A percentile compares a stretch with the other conserved stretches of the same genome.
phyloP scores from a whole-genome alignment of 2,797 vertebrate species.

The Diplodus sargus region DNA sequence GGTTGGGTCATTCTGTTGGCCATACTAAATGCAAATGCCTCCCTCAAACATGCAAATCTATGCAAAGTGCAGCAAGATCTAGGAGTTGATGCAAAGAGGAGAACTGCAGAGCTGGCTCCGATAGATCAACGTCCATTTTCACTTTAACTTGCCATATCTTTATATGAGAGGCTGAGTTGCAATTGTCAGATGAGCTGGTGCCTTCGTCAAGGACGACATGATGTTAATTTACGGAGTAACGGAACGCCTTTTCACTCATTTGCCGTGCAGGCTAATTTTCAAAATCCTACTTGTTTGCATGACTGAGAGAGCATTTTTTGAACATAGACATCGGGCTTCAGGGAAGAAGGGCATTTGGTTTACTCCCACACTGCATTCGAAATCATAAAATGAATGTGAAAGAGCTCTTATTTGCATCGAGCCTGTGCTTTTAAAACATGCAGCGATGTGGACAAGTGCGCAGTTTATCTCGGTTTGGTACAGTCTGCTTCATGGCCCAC shows the following conservation, averaged over 20 bases:
- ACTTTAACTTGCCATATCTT: slow-evolving; percentile 10
- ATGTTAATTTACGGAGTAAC: slow-evolving; percentile 17
- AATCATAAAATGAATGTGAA: slow-evolving; percentile 45
- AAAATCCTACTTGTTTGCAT: slow-evolving; percentile 60
- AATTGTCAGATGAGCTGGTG: neutral
- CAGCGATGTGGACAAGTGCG: slow-evolving; percentile 40
- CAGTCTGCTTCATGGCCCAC: slow-evolving; percentile 9
- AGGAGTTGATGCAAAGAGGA: slow-evolving; percentile 14
- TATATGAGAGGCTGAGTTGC: neutral
- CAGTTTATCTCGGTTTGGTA: slow-evolving; percentile 25
- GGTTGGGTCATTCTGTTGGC: slow-evolving; percentile 45
- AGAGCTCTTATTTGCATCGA: slow-evolving; percentile 59
- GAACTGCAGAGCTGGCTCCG: slow-evolving; percentile 13
- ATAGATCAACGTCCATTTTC: neutral
- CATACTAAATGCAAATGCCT: slow-evolving; percentile 63
- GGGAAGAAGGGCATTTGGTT: slow-evolving; percentile 52
- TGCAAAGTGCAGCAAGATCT: slow-evolving; percentile 42
- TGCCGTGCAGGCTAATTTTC: slow-evolving; percentile 37
- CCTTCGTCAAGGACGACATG: slow-evolving; percentile 20
- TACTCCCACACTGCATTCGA: slow-evolving; percentile 63
- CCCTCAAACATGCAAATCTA: slow-evolving; percentile 66
- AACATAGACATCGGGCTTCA: slow-evolving; percentile 39
- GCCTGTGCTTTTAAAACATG: slow-evolving; percentile 56
- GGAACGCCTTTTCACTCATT: slow-evolving; percentile 18
- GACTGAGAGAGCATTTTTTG: slow-evolving; percentile 48